phyloP scores from a whole-genome alignment of 1,140 invertebrate genomes.

The Helicoverpa zea region DNA sequence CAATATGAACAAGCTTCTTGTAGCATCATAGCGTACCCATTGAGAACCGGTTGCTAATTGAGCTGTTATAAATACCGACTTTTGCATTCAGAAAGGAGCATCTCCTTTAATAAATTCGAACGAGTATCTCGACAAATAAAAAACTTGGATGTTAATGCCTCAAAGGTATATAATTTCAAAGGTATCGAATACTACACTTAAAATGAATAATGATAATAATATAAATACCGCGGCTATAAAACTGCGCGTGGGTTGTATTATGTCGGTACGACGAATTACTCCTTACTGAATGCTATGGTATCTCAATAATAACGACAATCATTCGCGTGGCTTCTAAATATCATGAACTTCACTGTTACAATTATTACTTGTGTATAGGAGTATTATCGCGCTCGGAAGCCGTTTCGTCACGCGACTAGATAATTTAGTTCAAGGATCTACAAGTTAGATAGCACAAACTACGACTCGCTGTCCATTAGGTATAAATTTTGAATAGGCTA shows the following conservation, averaged over 20 bases:
- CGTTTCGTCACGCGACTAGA: conserved; percentile 22
- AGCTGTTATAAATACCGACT: conserved; percentile 70
- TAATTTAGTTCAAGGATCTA: conserved; percentile 40
- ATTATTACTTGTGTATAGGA: conserved; percentile 11
- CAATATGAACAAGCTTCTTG: conserved; percentile 62
- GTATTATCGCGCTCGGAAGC: conserved; percentile 12
- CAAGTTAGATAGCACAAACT: conserved; percentile 20
- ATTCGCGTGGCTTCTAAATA: conserved; percentile 18
- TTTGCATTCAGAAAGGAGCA: conserved; percentile 41
- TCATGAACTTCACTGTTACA: conserved; percentile 27
- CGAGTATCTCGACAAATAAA: conserved; percentile 42
- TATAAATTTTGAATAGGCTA: conserved; percentile 17
- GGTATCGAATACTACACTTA: conserved; percentile 58
- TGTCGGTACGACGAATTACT: conserved; percentile 31
- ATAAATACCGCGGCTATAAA: conserved; percentile 51
- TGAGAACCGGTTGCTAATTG: conserved; percentile 68
- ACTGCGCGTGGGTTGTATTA: conserved; percentile 51
- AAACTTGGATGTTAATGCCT: conserved; percentile 45
- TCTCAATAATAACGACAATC: conserved; percentile 29
- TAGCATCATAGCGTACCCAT: conserved; percentile 57
- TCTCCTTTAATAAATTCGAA: conserved; percentile 48
- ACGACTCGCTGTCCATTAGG: conserved; percentile 13
- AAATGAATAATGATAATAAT: conserved; percentile 59
- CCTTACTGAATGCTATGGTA: conserved; percentile 27
- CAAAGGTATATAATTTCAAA: conserved; percentile 56